Evolutionary conservation across 1,140 invertebrate species (phyloP).

Genomic region (Lethocerus indicus): DNA sequence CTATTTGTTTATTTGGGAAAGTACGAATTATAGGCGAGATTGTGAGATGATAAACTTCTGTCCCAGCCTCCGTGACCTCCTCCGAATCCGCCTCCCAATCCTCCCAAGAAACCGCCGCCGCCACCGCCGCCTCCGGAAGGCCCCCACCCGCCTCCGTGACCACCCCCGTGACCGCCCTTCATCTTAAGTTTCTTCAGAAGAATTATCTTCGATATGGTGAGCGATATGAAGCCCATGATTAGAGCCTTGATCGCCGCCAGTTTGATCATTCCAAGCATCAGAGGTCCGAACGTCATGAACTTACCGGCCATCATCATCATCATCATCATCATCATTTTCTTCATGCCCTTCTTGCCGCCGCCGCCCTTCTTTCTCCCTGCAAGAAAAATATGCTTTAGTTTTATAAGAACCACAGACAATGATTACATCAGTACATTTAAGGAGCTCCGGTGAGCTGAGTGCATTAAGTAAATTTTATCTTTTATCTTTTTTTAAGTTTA

Average conservation of each 20-base stretch:
- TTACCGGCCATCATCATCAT: conserved; percentile 19
- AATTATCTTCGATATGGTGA: conserved; percentile 19
- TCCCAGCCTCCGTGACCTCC: neutral
- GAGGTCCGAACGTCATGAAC: conserved; percentile 16
- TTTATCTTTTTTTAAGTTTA: neutral
- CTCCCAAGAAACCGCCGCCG: conserved; percentile 2
- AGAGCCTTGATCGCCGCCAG: conserved; percentile 20
- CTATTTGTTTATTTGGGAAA: too few species aligned
- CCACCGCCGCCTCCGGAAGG: neutral
- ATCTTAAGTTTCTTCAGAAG: conserved; percentile 18
- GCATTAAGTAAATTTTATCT: neutral
- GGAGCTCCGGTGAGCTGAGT: neutral
- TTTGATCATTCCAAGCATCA: conserved; percentile 18
- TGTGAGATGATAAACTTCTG: conserved; percentile 1
- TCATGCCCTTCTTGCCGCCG: conserved; percentile 17
- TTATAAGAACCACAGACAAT: neutral
- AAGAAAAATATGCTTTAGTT: conserved; percentile 7
- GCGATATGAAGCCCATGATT: conserved; percentile 16
- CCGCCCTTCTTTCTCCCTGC: conserved; percentile 16
- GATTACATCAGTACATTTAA: neutral
- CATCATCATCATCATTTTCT: conserved; percentile 21
- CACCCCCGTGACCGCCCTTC: conserved; percentile 7
- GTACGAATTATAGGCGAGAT: neutral
- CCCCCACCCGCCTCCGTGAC: conserved; percentile 6
- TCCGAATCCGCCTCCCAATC: conserved; percentile 9